Evolutionary conservation across 1,140 invertebrate genomes (phyloP), one percentile per base, ranked within the genome.

Genomic region (Adoxophyes honmai): DNA sequence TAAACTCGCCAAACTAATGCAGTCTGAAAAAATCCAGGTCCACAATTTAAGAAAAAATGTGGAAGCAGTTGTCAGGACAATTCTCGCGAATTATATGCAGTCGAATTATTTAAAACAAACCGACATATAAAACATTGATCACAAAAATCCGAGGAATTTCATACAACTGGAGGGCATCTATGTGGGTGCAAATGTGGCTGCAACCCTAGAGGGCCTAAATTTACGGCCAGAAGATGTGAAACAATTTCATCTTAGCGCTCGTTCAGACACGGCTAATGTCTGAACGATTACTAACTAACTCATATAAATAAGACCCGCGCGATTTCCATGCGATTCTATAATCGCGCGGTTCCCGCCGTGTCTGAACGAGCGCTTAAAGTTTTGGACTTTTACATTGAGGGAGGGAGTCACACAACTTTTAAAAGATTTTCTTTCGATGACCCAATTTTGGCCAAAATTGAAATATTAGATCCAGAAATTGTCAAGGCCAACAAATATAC

Each of bases 1-100:
- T 35, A 54, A 54, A 6, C 14, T 54, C 1, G 36, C 35, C 36
- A 36, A 34, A 36, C 14, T 34, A 11, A 34, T 54, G n/a, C 52
- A n/a, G n/a, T n/a, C n/a, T n/a, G n/a, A n/a, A n/a, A n/a, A n/a
- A n/a, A n/a, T n/a, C n/a, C n/a, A 54, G 16, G 15, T 13, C 3
- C 10, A 18, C 6, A 21, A 15, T 6, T 1, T 36, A 16, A 38
- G 9, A 13, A 16, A 18, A 33, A 39, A 11, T 55, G 15, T 18
- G 16, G n/a, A 56, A 34, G 11, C 56, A 11, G 16, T 21, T 38
- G 21, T 21, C 4, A 48, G 15, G 15, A 48, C 4, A 5, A 48
- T 48, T 21, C 15, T 48, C 7, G 4, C 15, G 10, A 48, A 48
- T 21, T 48, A 48, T 10, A 48, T 48, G 42, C 8, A 18, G 1